A percentile compares a stretch with the other conserved stretches of the same genome.
These are phyloP conservation scores for Nannoperca australis DNA, from an alignment of 2,797 vertebrate species.

Conservation along the genomic window DNA sequence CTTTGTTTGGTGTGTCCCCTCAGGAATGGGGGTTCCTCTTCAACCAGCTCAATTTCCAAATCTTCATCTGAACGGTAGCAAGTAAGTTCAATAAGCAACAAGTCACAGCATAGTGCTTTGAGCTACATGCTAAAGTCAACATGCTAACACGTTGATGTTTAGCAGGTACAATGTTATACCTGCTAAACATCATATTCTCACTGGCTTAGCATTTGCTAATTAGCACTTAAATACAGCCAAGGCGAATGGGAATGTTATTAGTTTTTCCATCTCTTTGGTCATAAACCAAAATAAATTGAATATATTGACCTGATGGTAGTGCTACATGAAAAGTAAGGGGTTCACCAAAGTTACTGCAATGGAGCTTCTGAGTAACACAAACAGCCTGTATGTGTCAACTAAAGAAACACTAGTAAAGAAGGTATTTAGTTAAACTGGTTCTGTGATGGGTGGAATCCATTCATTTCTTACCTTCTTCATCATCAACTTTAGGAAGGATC, in stretches of 20 bases:
- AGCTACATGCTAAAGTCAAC: too few relatives aligned
- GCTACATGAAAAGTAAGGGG: neutral
- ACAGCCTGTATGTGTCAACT: neutral
- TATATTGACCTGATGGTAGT: neutral
- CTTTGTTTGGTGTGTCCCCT: conserved; percentile 98
- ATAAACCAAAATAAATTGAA: neutral
- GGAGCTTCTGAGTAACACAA: neutral
- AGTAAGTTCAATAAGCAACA: neutral
- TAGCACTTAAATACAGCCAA: neutral
- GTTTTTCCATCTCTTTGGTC: neutral
- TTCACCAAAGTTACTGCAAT: neutral
- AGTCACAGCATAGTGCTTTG: neutral
- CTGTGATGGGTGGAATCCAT: neutral
- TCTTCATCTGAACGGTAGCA: conserved; percentile 90
- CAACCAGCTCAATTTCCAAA: conserved; percentile 97
- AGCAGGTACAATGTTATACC: neutral
- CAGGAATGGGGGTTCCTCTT: conserved; percentile 97
- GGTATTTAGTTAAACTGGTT: neutral
- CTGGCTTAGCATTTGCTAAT: neutral
- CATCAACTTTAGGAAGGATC: conserved; percentile 97
- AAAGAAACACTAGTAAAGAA: neutral
- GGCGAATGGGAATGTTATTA: neutral
- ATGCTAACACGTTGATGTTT: neutral
- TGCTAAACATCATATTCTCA: neutral
- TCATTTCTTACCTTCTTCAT: conserved; percentile 92